Evolutionary conservation across 2,888 invertebrate species (phyloP), one percentile per base, ranked within the genome.

Genomic region (Xestia c-nigrum): DNA sequence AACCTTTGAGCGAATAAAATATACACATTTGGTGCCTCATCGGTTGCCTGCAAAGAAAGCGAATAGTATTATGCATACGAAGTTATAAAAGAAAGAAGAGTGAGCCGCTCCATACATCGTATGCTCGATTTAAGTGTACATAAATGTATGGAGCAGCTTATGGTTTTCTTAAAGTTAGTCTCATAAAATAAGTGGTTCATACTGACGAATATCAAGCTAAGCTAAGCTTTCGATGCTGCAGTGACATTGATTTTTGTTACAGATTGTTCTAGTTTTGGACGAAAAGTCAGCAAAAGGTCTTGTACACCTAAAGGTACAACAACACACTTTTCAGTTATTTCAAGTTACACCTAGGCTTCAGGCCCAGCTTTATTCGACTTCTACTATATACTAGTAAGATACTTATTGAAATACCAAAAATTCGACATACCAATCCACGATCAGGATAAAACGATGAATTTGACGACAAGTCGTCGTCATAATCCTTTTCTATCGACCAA

Each of bases 401-500:
- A 59, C 16, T 7, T 19, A 16, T 16, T 31, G 16, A 16, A 40
- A 24, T 24, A 64, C 7, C 21, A 14, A 71, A 14, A 38, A 9
- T 16, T 1, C 14, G 52, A 85, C 87, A 88, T 78, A 93, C 92
- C 70, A 85, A 81, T 21, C 92, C 93, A 16, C 89, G 87, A 16
- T 74, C 74, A 3, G 93, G 93, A 78, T 91, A 93, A 4, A 83
- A 75, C 9, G 38, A 24, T 5, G 73, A 59, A 24, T 47, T 73
- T 24, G 73, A 24, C 24, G 59, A 19, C 24, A 24, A 59, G 40
- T 72, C 47, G 21, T 14, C 38, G 0, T 74, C 19, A 72, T 93
- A 93, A 0, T 91, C 92, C 0, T 86, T 52, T 10, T 76, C 72
- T 5, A 88, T 14, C 0, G 88, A 81, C 93, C 92, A 93, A 40